Evolutionary conservation across 2,113 vertebrate genomes (phyloP), one percentile per base, ranked within the genome.

Genomic region (Lynx canadensis): DNA sequence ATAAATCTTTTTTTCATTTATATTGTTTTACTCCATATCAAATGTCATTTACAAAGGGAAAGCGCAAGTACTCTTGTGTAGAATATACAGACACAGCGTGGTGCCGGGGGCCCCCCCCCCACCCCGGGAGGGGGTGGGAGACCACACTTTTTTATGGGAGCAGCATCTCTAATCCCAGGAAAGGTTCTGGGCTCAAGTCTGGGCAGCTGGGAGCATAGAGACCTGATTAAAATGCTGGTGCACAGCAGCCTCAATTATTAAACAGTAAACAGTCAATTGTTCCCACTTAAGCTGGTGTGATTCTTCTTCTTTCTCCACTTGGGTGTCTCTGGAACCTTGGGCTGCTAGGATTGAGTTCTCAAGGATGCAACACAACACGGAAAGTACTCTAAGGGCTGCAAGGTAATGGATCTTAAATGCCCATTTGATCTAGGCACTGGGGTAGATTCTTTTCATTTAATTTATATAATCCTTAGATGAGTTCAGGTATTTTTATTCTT

Each of bases 41-140:
- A 99, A 99, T 99, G 98, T 99, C 99, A 98, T 99, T 99, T 99
- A 99, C 99, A 99, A 99, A 99, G 98, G 99, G 99, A 98, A 99
- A 99, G 98, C 98, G 99, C 99, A 99, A 98, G 99, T 99, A 99
- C 99, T 99, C 99, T 99, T 99, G 98, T 98, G 99, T 99, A 99
- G 98, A 99, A 99, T 99, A 99, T 99, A 99, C 99, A 99, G 99
- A 99, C 99, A 99, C 99, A 99, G 99, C 97, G 99, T 99, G 98
- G 99, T 99, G 99, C 99, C 98, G 99, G 95, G 48, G 92, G 97
- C 25, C 98, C 98, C 97, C 88, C 41, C 41, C 41, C 41, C 41
- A 41, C 41, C 6, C 0, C 1, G 82, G n/a, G 94, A 48, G 73
- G 83, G 2, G 3, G 57, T 38, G 88, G 83, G 73, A 94, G 79